These are phyloP conservation scores for Piscicola geometra DNA, from an alignment of 2,888 invertebrate species.

Conservation along the genomic window DNA sequence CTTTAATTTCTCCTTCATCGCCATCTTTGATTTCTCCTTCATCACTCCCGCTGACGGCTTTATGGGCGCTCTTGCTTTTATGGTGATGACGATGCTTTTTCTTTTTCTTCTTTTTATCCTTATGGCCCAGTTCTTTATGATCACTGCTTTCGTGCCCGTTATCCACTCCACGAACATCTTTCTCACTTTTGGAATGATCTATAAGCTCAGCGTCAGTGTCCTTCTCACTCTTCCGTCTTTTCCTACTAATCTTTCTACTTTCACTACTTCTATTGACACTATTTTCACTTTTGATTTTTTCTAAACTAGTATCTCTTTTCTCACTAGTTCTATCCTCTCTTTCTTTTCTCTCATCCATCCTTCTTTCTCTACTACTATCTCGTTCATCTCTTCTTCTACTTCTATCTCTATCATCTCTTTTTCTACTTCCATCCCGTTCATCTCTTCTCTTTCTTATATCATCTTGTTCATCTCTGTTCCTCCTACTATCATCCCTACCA, in stretches of 20 bases:
- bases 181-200: background rate
- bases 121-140: background rate
- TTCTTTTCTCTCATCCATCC: constrained; percentile 5
- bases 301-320: background rate
- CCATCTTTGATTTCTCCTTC: background rate
- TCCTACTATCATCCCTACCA: background rate
- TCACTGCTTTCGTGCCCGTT: background rate
- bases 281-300: no score
- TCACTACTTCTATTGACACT: no score
- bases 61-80: background rate
- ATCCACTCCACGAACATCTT: background rate
- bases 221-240: constrained; percentile 32
- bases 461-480: background rate
- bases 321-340: constrained; percentile 11
- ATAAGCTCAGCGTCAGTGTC: constrained; percentile 15
- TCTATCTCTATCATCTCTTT: background rate
- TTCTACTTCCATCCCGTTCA: background rate
- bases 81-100: background rate
- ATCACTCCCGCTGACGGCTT: background rate
- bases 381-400: constrained; percentile 18
- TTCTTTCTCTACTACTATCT: constrained; percentile 7
- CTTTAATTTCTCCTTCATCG: no score
- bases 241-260: constrained; percentile 9
- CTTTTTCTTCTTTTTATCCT: constrained; percentile 7
- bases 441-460: background rate